Conservation (phyloP, 2,888 invertebrate species). For the Ceraclea dissimilis region DNA sequence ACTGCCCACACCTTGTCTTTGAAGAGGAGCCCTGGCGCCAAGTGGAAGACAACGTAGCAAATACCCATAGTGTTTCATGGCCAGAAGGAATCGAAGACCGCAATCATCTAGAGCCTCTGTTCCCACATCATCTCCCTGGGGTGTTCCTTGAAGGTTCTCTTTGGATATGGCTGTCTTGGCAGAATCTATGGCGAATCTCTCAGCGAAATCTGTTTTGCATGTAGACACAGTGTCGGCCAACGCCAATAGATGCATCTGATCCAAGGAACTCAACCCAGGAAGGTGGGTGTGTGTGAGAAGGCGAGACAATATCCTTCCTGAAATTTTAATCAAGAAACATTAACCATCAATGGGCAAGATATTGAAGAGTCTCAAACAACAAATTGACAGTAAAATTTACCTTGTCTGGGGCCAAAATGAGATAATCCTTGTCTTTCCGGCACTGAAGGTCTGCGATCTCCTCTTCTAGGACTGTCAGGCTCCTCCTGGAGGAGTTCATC, state of each 20-base stretch:
- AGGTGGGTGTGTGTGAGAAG: constrained; percentile 91
- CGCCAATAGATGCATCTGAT: constrained; percentile 99
- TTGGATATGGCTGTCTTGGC: constrained; percentile 60
- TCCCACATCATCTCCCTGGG: constrained; percentile 47
- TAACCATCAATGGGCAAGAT: too few relatives aligned
- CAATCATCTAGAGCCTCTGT: constrained; percentile 92
- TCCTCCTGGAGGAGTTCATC: constrained; percentile 74
- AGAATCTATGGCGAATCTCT: constrained; percentile 61
- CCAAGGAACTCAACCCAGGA: constrained; percentile 90
- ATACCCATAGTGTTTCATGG: constrained; percentile 97
- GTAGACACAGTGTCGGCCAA: constrained; percentile 96
- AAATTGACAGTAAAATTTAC: constrained; percentile 30
- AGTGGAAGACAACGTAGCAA: constrained; percentile 87
- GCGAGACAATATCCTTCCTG: constrained; percentile 74
- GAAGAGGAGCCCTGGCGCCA: constrained; percentile 77
- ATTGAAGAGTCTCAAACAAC: not conserved
- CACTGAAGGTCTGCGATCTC: constrained; percentile 60
- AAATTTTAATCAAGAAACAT: constrained; percentile 3
- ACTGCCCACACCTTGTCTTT: constrained; percentile 78
- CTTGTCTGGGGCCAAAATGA: constrained; percentile 82
- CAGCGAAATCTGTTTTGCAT: constrained; percentile 82
- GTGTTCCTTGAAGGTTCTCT: constrained; percentile 52
- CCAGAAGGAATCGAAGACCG: constrained; percentile 88
- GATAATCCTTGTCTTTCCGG: constrained; percentile 69
- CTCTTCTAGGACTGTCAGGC: constrained; percentile 52